Evolutionary conservation across 2,797 vertebrate genomes (phyloP).

Genomic region (Melanotaenia trifasciata): DNA sequence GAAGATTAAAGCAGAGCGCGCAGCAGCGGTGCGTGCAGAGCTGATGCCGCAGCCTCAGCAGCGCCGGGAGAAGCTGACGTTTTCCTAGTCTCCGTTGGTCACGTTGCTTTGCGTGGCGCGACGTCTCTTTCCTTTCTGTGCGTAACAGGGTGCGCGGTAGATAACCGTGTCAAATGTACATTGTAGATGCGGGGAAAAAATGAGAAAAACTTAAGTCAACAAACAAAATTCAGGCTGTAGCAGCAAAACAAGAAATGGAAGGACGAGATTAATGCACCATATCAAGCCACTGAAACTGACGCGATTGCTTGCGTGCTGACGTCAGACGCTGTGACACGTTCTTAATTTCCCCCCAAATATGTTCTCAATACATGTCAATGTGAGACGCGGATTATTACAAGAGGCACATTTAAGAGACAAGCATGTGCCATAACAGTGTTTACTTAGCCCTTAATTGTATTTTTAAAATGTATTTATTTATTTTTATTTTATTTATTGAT

Average conservation of each 20-base stretch:
- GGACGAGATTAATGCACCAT: constrained; percentile 15
- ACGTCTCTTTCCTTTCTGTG: constrained; percentile 57
- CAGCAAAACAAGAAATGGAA: not conserved
- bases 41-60: constrained; percentile 64
- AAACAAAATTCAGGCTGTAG: not conserved
- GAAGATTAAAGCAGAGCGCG: constrained; percentile 19
- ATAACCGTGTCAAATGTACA: constrained; percentile 38
- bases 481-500: too few relatives aligned
- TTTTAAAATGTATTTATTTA: too few relatives aligned
- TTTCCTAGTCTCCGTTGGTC: constrained; percentile 64
- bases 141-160: constrained; percentile 43
- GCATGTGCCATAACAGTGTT: not conserved
- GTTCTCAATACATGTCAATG: constrained; percentile 38
- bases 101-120: constrained; percentile 73
- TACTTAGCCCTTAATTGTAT: too few relatives aligned
- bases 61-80: constrained; percentile 42
- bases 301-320: constrained; percentile 79
- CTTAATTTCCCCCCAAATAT: constrained; percentile 53
- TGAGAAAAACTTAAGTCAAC: not conserved
- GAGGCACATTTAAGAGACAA: not conserved
- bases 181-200: not conserved
- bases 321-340: constrained; percentile 74
- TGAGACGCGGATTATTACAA: constrained; percentile 11
- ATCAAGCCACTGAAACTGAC: constrained; percentile 50
- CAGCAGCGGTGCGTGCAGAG: constrained; percentile 39